Conservation (phyloP, 2,888 invertebrate genomes). For the Phymatocera aterrima region DNA sequence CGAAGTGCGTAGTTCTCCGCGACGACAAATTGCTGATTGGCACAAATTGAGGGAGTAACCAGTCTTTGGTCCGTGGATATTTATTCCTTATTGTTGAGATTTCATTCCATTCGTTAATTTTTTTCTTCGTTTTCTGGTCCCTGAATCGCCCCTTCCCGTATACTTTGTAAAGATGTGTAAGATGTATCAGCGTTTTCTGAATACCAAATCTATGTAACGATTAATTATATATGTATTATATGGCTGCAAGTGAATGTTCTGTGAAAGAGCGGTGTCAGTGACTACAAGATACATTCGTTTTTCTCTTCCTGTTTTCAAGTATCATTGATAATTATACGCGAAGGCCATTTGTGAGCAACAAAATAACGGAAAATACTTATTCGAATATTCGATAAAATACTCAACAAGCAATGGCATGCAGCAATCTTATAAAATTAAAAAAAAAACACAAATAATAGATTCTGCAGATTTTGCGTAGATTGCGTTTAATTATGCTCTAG, state of each 20-base stretch:
- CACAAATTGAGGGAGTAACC: slow-evolving; percentile 95
- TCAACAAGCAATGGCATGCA: slow-evolving; percentile 34
- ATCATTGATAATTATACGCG: slow-evolving; percentile 10
- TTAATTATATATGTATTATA: slow-evolving; percentile 53
- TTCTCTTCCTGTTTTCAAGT: too few species aligned
- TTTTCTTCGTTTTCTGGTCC: slow-evolving; percentile 50
- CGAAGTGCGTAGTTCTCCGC: slow-evolving; percentile 97
- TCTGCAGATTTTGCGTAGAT: neutral
- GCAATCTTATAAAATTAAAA: slow-evolving; percentile 31
- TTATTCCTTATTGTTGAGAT: too few species aligned
- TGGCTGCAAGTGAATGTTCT: slow-evolving; percentile 56
- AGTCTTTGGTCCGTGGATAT: slow-evolving; percentile 55
- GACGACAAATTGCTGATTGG: slow-evolving; percentile 99
- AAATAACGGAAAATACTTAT: neutral
- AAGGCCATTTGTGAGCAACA: neutral
- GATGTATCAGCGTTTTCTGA: slow-evolving; percentile 66
- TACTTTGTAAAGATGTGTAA: slow-evolving; percentile 46
- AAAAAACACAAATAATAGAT: neutral
- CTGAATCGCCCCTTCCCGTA: slow-evolving; percentile 41
- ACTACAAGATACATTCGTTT: neutral
- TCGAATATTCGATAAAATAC: slow-evolving; percentile 23
- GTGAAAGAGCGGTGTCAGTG: slow-evolving; percentile 20
- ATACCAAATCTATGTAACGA: slow-evolving; percentile 64
- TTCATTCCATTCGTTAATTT: slow-evolving; percentile 7
- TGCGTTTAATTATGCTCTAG: neutral